These are phyloP conservation scores for Andrena dorsata DNA, from an alignment of 2,888 invertebrate species.

Conservation along the genomic window DNA sequence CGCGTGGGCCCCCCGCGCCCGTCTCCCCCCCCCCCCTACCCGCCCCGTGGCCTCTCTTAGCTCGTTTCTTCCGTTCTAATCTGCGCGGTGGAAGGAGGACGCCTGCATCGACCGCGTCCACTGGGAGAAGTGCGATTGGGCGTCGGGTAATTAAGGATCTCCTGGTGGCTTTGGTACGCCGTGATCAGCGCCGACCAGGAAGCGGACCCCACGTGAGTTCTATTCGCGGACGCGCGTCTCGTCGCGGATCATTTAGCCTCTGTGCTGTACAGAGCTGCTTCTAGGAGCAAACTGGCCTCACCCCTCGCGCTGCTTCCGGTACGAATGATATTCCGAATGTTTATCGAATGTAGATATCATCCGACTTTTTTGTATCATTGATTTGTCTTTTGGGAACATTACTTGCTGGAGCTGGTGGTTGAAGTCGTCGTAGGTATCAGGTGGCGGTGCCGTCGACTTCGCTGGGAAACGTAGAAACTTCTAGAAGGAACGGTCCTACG, in stretches of 20 bases:
- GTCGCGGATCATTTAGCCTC: constrained; percentile 30
- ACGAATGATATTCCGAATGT: neutral
- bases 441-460: too few relatives aligned
- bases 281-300: neutral
- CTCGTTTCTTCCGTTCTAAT: constrained; percentile 42
- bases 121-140: constrained; percentile 64
- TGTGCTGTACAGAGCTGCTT: neutral
- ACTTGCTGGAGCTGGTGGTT: too few relatives aligned
- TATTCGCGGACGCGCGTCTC: constrained; percentile 42
- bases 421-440: too few relatives aligned
- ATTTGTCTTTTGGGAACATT: too few relatives aligned
- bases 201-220: constrained; percentile 56
- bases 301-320: constrained; percentile 12
- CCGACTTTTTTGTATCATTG: too few relatives aligned
- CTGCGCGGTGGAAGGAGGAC: constrained; percentile 42
- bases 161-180: constrained; percentile 51
- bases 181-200: constrained; percentile 63
- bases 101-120: constrained; percentile 57
- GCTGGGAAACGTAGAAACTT: too few relatives aligned
- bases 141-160: constrained; percentile 71
- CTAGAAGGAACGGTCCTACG: neutral
- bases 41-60: neutral
- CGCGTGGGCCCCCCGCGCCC: constrained; percentile 59
- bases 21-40: too few relatives aligned
- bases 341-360: too few relatives aligned